Base-by-base conservation (phyloP, 2,888 invertebrate species). In the Lochmaea crataegi region DNA sequence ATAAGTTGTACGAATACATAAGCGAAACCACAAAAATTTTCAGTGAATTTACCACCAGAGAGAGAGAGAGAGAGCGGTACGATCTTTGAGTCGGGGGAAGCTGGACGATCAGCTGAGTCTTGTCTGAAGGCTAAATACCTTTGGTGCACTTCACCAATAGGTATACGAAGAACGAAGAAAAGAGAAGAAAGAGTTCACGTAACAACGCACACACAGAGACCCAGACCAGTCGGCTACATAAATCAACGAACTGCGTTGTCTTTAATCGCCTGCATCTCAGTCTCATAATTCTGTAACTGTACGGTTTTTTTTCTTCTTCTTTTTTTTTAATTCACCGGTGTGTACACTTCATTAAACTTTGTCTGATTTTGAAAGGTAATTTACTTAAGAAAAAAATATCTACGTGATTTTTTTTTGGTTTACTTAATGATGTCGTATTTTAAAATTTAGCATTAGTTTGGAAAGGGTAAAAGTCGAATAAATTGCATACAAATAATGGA, bases 161-260 rank as follows among this genome's bases (percentile, higher is more conserved):
- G n/a, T n/a, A 53, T 58, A 71, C 72, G 14, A 72, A 68, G 63
- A 68, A 64, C 72, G 67, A 76, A 69, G 32, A 32, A 32, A 7
- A 7, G 32, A 32, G 32, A 76, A 64, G 71, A 69, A 63, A 76
- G 73, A 76, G 77, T 78, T 77, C 77, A 78, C 77, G 77, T 78
- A 78, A 78, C 76, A 76, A 76, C 75, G 7, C 5, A 2, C 26
- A 67, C 75, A 69, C 71, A n/a, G 7, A 16, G 53, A 10, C 18
- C 10, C 76, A 73, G 76, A 74, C 75, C 57, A 65, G 77, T 73
- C 74, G 71, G 72, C 69, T 77, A 75, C 66, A 75, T 76, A 76
- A 76, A 76, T 76, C 74, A 64, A 67, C 61, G 9, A 11, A 42
- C 64, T 65, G 73, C 69, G 61, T 71, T 72, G 72, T 72, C 76